Conservation (phyloP, 2,888 invertebrate genomes). For the Agrotis puta region DNA sequence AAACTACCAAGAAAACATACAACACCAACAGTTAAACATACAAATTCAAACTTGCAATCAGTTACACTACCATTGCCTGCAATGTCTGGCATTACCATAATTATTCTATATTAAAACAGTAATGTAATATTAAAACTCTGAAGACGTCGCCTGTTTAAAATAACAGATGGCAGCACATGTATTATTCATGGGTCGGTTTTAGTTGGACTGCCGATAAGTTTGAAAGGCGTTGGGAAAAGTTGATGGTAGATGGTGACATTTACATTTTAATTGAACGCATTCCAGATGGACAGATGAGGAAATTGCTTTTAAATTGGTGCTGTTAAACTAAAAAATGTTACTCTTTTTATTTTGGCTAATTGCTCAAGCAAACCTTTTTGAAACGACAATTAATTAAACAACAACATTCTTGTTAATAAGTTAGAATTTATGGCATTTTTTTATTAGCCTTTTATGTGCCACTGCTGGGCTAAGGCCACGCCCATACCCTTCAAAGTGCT, state of each 20-base stretch:
- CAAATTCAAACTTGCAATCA: slow-evolving; percentile 52
- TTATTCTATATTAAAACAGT: slow-evolving; percentile 72
- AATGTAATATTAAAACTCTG: slow-evolving; percentile 76
- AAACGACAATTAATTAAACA: too few relatives aligned
- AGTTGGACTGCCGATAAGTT: slow-evolving; percentile 80
- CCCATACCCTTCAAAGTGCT: too few relatives aligned
- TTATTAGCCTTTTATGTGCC: too few relatives aligned
- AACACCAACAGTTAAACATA: slow-evolving; percentile 27
- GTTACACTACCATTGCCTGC: slow-evolving; percentile 61
- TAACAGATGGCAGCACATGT: slow-evolving; percentile 84
- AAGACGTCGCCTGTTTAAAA: slow-evolving; percentile 84
- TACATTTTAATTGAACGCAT: slow-evolving; percentile 83
- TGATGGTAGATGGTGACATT: slow-evolving; percentile 75
- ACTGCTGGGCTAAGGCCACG: too few relatives aligned
- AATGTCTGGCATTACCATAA: slow-evolving; percentile 64
- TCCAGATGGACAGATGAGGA: slow-evolving; percentile 65
- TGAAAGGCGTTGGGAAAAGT: slow-evolving; percentile 73
- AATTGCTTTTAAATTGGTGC: slow-evolving; percentile 47
- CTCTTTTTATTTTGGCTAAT: neutral
- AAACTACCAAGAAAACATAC: slow-evolving; percentile 8
- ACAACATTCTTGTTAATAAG: too few relatives aligned
- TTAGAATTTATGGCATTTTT: too few relatives aligned
- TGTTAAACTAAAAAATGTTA: neutral
- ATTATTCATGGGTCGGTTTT: slow-evolving; percentile 82
- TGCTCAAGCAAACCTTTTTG: neutral